Evolutionary conservation across 2,113 vertebrate species (phyloP).

Genomic region (Cervus canadensis): DNA sequence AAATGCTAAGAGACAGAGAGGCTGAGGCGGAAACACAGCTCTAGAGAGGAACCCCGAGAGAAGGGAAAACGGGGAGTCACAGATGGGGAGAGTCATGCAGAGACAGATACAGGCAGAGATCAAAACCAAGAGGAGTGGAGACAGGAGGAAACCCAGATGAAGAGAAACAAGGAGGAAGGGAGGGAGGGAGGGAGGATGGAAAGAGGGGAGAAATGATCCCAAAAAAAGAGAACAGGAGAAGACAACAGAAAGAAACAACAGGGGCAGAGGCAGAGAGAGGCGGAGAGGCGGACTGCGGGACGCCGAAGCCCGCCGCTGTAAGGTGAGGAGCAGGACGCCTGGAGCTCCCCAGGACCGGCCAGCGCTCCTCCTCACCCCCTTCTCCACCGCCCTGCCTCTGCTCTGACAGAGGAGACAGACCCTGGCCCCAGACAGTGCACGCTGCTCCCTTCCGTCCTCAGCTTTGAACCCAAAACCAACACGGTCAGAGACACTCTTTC

Average conservation of each 20-base stretch:
- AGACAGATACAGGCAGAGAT: not conserved
- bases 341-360: not conserved
- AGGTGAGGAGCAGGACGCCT: rapidly evolving
- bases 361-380: not conserved
- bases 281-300: rapidly evolving
- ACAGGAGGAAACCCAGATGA: not conserved
- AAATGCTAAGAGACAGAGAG: not conserved
- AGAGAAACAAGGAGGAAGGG: not conserved
- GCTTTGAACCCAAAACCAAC: not conserved
- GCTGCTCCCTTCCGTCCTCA: not conserved
- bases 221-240: not conserved
- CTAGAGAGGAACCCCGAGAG: not conserved
- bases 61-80: not conserved
- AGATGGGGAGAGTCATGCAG: no score
- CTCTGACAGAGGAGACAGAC: not conserved
- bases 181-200: not conserved
- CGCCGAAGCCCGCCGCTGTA: rapidly evolving
- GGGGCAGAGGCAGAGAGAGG: not conserved
- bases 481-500: not conserved
- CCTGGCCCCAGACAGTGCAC: not conserved
- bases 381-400: not conserved
- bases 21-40: not conserved
- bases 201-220: no score
- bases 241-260: not conserved
- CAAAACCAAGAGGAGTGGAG: not conserved